These are phyloP conservation scores for Onychomys torridus DNA, from an alignment of 2,797 vertebrate species.

Conservation along the genomic window DNA sequence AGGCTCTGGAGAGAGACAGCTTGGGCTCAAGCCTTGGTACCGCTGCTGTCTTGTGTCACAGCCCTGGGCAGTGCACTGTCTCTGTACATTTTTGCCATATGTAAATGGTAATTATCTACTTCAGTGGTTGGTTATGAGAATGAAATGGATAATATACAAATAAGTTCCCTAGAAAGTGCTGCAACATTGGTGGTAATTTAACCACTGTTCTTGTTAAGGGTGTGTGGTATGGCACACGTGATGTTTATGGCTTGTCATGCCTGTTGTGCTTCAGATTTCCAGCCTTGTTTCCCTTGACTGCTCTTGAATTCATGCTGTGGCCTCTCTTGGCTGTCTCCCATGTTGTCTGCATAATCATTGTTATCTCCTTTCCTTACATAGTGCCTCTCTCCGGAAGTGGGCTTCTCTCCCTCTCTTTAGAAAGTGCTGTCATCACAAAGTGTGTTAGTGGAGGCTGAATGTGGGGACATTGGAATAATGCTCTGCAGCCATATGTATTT, in stretches of 20 bases:
- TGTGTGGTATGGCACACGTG: neutral
- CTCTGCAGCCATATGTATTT: neutral
- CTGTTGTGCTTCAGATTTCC: neutral
- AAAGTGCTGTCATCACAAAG: neutral
- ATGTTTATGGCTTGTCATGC: neutral
- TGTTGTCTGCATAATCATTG: neutral
- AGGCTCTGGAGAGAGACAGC: neutral
- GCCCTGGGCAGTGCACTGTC: neutral
- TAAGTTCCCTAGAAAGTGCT: neutral
- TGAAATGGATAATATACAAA: neutral
- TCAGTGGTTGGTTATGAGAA: neutral
- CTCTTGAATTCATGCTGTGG: neutral
- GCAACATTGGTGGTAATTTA: neutral
- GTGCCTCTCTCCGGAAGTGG: neutral
- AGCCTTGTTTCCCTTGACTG: neutral
- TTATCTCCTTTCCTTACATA: neutral
- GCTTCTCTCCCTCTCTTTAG: neutral
- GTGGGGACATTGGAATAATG: neutral
- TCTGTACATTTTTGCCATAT: neutral
- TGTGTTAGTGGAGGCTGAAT: neutral
- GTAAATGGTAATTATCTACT: neutral
- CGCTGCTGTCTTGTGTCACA: neutral
- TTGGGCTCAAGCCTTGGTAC: neutral
- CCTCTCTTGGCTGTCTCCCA: neutral
- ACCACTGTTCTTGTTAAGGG: neutral